Conservation (phyloP, 2,888 invertebrate genomes). For the Neoscelio sp. region DNA sequence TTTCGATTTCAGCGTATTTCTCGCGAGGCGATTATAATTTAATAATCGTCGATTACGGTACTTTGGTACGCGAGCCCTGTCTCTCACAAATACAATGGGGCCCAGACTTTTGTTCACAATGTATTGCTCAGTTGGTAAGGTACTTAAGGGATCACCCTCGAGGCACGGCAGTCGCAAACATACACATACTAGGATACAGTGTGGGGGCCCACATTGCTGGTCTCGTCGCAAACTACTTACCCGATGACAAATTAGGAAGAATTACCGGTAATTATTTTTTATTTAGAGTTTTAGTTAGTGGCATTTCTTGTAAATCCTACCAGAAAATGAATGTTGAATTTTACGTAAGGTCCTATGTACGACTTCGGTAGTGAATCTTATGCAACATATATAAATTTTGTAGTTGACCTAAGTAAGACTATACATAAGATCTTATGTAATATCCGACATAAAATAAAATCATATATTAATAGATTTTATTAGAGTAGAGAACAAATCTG, state of each 20-base stretch:
- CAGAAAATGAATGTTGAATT: no score
- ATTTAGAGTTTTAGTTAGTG: no score
- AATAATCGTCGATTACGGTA: slow-evolving; percentile 93
- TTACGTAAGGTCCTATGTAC: no score
- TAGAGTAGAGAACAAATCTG: no score
- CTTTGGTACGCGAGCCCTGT: slow-evolving; percentile 92
- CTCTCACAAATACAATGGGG: slow-evolving; percentile 88
- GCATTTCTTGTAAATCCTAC: no score
- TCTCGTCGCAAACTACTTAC: slow-evolving; percentile 90
- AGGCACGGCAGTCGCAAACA: slow-evolving; percentile 88
- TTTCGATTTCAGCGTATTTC: slow-evolving; percentile 87
- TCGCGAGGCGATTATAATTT: slow-evolving; percentile 92
- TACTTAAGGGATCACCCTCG: slow-evolving; percentile 92
- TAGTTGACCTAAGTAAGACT: no score
- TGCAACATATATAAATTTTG: no score
- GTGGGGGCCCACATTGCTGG: slow-evolving; percentile 95
- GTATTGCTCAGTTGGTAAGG: slow-evolving; percentile 92
- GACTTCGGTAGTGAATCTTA: no score
- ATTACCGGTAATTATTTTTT: slow-evolving; percentile 87
- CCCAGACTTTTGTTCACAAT: slow-evolving; percentile 85
- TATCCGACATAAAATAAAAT: no score
- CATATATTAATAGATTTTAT: no score
- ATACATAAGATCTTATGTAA: no score
- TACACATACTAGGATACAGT: slow-evolving; percentile 94
- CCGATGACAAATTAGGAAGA: slow-evolving; percentile 91